Base-by-base conservation (phyloP, 2,113 vertebrate species). In the Lepisosteus osseus region DNA sequence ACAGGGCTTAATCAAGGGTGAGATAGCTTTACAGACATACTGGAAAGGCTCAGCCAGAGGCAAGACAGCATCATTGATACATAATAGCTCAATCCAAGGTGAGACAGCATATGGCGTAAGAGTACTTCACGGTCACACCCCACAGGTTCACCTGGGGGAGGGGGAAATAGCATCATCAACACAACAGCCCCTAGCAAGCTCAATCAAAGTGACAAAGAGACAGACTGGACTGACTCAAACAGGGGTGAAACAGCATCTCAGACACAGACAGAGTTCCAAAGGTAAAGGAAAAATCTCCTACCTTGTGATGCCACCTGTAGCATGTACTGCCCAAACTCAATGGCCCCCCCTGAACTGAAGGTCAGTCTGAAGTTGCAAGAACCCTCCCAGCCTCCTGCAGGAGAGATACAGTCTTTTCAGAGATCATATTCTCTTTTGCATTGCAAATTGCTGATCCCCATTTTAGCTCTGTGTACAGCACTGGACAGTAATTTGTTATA, bases 301-400 rank as follows among this genome's bases (percentile, higher is more conserved):
- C 97, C 97, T 93, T 98, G 96, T 5, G 95, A 91, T 0, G 96
- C 97, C 64, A 95, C 94, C 75, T 97, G 95, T 44, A 99, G 83
- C 97, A 99, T 98, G 51, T 87, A 84, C 76, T 99, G 96, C 45
- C 97, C 97, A 43, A 99, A 99, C 86, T 99, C 97, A 1, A 99
- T 98, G 14, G 97, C 96, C 13, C 97, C 97, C 42, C 97, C 97
- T 1, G 94, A 88, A 45, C 82, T 85, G 72, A 99, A 99, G 56
- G 92, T 82, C 51, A 99, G 74, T 83, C 93, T 99, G 85, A 97
- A 99, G 0, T 84, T 88, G 3, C 91, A 88, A 0, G 89, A 88
- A 57, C 97, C 97, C 77, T 99, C 96, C 97, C 97, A 99, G 78
- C 97, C 97, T 1, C 97, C 97, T 99, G 83, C 0, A 44, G 61